phyloP scores from a whole-genome alignment of 2,888 invertebrate species.

The Rhyacophila evoluta region DNA sequence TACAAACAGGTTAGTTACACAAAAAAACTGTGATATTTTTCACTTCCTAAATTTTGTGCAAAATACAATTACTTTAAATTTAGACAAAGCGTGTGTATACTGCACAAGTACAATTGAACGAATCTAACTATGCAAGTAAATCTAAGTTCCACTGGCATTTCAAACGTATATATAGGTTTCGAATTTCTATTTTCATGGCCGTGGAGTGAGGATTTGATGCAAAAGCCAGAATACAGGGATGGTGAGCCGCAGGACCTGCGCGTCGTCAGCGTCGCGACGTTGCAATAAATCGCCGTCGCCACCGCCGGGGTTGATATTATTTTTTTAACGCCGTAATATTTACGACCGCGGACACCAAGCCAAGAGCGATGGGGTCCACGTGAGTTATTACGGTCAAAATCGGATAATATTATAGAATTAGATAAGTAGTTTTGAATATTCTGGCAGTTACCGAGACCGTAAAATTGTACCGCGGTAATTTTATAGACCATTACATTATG shows the following conservation, averaged over 20 bases:
- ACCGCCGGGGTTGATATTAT: background rate
- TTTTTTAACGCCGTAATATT: background rate
- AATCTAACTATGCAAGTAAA: too few species aligned
- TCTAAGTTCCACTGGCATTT: too few species aligned
- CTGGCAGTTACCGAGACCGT: background rate
- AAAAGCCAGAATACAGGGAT: background rate
- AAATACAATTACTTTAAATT: too few species aligned
- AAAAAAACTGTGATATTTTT: too few species aligned
- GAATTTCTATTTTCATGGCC: background rate
- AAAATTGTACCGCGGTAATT: background rate
- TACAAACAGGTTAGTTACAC: too few species aligned
- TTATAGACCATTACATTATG: background rate
- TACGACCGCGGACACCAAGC: constrained; percentile 1
- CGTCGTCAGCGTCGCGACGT: background rate
- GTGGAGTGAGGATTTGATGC: background rate
- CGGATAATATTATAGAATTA: background rate
- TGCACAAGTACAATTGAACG: too few species aligned
- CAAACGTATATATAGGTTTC: too few species aligned
- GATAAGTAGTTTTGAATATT: background rate
- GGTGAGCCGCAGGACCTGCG: too few species aligned
- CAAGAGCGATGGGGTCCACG: background rate
- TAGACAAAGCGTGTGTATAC: too few species aligned
- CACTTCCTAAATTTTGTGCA: too few species aligned
- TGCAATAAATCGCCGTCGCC: background rate
- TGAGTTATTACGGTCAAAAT: constrained; percentile 8